Evolutionary conservation across 2,888 invertebrate species (phyloP), one percentile per base, ranked within the genome.

Genomic region (Ormia ochracea): DNA sequence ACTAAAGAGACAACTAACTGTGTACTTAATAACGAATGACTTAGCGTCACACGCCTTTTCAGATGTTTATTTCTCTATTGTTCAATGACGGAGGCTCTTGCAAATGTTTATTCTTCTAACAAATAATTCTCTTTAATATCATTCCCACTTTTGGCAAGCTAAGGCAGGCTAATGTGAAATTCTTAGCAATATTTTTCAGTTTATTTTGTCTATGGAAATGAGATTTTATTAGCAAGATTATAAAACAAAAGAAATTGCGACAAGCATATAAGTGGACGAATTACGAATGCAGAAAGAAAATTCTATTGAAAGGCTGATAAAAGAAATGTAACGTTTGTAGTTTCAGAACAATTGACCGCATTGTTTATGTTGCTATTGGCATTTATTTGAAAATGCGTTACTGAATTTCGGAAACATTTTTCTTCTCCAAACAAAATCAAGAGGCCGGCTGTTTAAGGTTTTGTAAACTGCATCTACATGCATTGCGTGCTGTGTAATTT

Each of bases 21-120:
- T 19, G 41, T 54, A 61, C 45, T 61, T 28, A 58, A 77, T 50
- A 21, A 63, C 50, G 65, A 50, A 73, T 78, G 69, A 38, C 59
- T 78, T 84, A 86, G 86, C 78, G 87, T 87, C 87, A 82, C 84
- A 87, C 87, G 88, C 88, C 88, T 84, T 84, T 85, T 83, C 81
- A 82, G 83, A 79, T 82, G 82, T 79, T 80, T 82, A 63, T 79
- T 76, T 59, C 52, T 33, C 70, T 26, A 70, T 77, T 77, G 63
- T 77, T 73, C 38, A 65, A 59, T 14, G 38, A 9, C 28, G 41
- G 52, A 68, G 48, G 41, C 54, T 56, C 45, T 56, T 43, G 45
- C 45, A 73, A 73, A 61, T 78, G 17, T 52, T 69, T 70, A 31
- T 52, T 38, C 65, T 63, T 36, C 61, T 28, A 61, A 65, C 68